Evolutionary conservation across 2,797 vertebrate genomes (phyloP).

Genomic region (Trematomus bernacchii): DNA sequence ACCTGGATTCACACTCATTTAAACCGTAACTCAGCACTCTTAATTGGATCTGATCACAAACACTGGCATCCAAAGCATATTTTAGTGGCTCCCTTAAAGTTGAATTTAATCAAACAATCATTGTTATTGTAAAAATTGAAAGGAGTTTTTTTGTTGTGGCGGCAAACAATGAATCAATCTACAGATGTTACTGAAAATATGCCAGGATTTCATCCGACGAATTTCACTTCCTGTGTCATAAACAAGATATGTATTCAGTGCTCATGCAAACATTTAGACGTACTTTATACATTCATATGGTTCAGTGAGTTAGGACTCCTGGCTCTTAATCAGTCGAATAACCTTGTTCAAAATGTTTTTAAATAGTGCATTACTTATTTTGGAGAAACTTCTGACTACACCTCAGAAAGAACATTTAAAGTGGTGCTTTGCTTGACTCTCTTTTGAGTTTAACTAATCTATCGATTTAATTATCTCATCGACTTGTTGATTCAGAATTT

Average conservation of each 20-base stretch:
- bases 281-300: background rate
- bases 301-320: too few relatives aligned
- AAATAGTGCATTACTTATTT: too few relatives aligned
- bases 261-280: background rate
- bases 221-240: background rate
- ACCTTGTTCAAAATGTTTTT: too few relatives aligned
- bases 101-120: conserved; percentile 5
- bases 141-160: conserved; percentile 14
- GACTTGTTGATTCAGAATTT: too few relatives aligned
- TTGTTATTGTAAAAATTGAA: background rate
- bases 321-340: too few relatives aligned
- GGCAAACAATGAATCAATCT: background rate
- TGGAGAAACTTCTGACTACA: too few relatives aligned
- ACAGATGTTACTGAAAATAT: background rate
- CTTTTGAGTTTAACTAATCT: too few relatives aligned
- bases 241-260: background rate
- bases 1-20: background rate
- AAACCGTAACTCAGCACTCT: conserved; percentile 6
- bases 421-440: too few relatives aligned
- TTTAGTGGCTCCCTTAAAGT: conserved; percentile 11
- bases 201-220: background rate
- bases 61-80: conserved; percentile 22
- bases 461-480: too few relatives aligned
- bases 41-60: conserved; percentile 17
- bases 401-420: too few relatives aligned